Evolutionary conservation across 2,113 vertebrate genomes (phyloP), one percentile per base, ranked within the genome.

Genomic region (Mesitornis unicolor): DNA sequence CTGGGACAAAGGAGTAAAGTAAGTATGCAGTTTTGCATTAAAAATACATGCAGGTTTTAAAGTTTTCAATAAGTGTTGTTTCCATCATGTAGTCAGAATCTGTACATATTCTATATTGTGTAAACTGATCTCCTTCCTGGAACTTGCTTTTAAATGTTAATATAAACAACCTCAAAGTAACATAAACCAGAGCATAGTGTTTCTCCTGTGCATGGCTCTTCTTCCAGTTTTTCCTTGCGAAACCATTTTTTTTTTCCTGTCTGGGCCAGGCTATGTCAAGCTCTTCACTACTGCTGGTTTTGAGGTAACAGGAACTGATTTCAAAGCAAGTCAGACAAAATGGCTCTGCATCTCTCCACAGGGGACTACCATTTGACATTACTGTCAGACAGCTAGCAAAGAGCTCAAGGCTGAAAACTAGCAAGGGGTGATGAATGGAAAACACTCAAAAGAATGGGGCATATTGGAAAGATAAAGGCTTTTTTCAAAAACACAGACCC

Each of bases 111-210:
- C 42, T 69, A 40, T 68, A 26, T 54, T 40, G 9, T 57, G 38
- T 67, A 94, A 95, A 96, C 35, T 42, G 77, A 68, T 19, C 47
- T 77, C 59, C 50, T 92, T 93, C 43, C 38, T 88, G 64, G 13
- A 80, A 7, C 18, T 92, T 31, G 2, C 6, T 3, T 81, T 96
- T 81, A 89, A 94, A 90, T 45, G n/a, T 25, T 93, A 68, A 64
- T 81, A 81, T 84, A 92, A 95, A 88, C 79, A 90, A 64, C 4
- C 28, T 75, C 43, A 42, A 71, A 84, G 64, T 86, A 92, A 95
- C 21, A 67, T 63, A 90, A 93, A 82, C 64, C 82, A 94, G 65
- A 95, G 61, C 70, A 48, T 85, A 57, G 13, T 26, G 18, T 92
- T 92, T 93, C 85, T 80, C 56, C 47, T 51, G 19, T 31, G 19